Evolutionary conservation across 1,140 invertebrate genomes (phyloP).

Genomic region (Lamellibrachia luymesi): DNA sequence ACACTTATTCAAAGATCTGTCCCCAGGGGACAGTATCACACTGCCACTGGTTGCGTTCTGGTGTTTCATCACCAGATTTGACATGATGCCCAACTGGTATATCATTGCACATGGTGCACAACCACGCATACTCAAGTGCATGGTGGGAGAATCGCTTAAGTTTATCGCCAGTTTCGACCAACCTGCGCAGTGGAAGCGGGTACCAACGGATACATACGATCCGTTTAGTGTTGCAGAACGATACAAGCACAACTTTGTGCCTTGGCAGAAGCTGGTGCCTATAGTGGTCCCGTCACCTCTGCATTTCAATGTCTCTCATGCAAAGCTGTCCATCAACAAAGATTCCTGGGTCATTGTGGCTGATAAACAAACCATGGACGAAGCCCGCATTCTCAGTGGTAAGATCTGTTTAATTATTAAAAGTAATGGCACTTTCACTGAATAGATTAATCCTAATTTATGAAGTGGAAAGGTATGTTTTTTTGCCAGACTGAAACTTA

Average conservation of each 20-base stretch:
- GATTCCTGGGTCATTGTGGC: neutral
- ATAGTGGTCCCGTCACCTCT: neutral
- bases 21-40: slow-evolving; percentile 17
- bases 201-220: slow-evolving; percentile 34
- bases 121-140: slow-evolving; percentile 36
- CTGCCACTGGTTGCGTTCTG: neutral
- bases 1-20: slow-evolving; percentile 27
- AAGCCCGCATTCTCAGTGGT: neutral
- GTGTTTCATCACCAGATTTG: neutral
- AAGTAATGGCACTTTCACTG: too few species aligned
- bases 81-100: slow-evolving; percentile 27
- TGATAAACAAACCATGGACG: neutral
- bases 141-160: slow-evolving; percentile 35
- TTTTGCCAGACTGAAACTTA: too few species aligned
- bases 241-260: neutral
- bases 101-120: neutral
- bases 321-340: neutral
- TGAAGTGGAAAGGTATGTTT: too few species aligned
- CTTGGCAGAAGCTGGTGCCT: neutral
- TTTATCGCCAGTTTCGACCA: slow-evolving; percentile 38
- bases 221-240: slow-evolving; percentile 30
- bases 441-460: too few species aligned
- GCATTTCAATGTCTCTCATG: neutral
- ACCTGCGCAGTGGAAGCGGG: slow-evolving; percentile 16
- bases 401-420: neutral